Evolutionary conservation across 1,140 invertebrate species (phyloP).

Genomic region (Drosophila kurseongensis): DNA sequence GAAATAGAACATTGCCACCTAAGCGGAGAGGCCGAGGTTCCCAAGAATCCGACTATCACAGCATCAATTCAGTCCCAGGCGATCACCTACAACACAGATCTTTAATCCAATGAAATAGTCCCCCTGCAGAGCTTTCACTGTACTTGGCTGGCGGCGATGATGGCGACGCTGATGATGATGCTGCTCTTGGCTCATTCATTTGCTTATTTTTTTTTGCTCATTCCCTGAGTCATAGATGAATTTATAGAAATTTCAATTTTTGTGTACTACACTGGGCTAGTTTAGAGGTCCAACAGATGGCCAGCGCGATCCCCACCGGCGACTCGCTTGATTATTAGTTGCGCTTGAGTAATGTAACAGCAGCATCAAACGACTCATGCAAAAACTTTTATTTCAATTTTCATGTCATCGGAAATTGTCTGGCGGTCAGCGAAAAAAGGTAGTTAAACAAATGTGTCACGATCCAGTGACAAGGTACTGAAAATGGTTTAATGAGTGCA

Average conservation of each 20-base stretch:
- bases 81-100: slow-evolving; percentile 17
- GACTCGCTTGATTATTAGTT: slow-evolving; percentile 60
- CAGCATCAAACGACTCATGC: slow-evolving; percentile 42
- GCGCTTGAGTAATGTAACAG: slow-evolving; percentile 48
- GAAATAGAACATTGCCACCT: slow-evolving; percentile 62
- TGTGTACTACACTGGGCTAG: slow-evolving; percentile 34
- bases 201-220: slow-evolving; percentile 60
- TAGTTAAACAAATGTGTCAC: slow-evolving; percentile 55
- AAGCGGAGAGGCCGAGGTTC: slow-evolving; percentile 12
- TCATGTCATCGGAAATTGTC: slow-evolving; percentile 73
- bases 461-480: slow-evolving; percentile 30
- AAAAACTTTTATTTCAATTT: slow-evolving; percentile 49
- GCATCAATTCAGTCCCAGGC: slow-evolving; percentile 4
- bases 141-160: slow-evolving; percentile 17
- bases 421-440: slow-evolving; percentile 25
- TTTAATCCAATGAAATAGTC: slow-evolving; percentile 16
- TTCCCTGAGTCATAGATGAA: slow-evolving; percentile 65
- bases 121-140: slow-evolving; percentile 23
- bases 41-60: slow-evolving; percentile 43
- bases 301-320: slow-evolving; percentile 34
- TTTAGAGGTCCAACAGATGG: slow-evolving; percentile 71
- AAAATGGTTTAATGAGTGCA: slow-evolving; percentile 24
- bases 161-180: slow-evolving; percentile 14
- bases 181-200: slow-evolving; percentile 45
- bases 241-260: slow-evolving; percentile 73